Evolutionary conservation across 2,113 vertebrate species (phyloP).

Genomic region (Burhinus bistriatus): DNA sequence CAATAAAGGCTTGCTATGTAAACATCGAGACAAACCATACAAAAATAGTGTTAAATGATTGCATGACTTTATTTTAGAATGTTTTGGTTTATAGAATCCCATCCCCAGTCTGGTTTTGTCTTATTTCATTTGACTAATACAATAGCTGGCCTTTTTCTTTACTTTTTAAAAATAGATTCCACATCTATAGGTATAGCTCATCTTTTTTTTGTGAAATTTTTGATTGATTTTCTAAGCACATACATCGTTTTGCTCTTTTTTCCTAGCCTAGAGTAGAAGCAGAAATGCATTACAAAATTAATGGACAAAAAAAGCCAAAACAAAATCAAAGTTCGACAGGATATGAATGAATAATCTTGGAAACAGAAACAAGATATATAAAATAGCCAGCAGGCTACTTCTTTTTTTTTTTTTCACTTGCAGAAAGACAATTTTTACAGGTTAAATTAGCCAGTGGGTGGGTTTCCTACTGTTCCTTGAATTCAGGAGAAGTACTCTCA

Average conservation of each 20-base stretch:
- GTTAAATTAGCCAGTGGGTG: background rate
- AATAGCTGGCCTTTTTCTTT: background rate
- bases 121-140: background rate
- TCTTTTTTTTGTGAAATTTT: background rate
- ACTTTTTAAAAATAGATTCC: background rate
- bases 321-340: background rate
- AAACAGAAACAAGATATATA: background rate
- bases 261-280: background rate
- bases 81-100: background rate
- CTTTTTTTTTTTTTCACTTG: background rate
- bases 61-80: background rate
- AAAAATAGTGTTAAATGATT: background rate
- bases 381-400: background rate
- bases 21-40: background rate
- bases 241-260: background rate
- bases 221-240: background rate
- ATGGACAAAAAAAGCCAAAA: background rate
- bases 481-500: slow-evolving; percentile 18
- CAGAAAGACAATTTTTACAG: slow-evolving; percentile 30
- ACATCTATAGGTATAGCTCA: background rate
- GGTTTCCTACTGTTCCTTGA: slow-evolving; percentile 25
- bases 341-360: background rate
- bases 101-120: background rate
- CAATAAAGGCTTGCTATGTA: background rate
- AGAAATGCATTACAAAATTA: background rate